Conservation (phyloP, 2,888 invertebrate species). For the Acrobasis repandana region DNA sequence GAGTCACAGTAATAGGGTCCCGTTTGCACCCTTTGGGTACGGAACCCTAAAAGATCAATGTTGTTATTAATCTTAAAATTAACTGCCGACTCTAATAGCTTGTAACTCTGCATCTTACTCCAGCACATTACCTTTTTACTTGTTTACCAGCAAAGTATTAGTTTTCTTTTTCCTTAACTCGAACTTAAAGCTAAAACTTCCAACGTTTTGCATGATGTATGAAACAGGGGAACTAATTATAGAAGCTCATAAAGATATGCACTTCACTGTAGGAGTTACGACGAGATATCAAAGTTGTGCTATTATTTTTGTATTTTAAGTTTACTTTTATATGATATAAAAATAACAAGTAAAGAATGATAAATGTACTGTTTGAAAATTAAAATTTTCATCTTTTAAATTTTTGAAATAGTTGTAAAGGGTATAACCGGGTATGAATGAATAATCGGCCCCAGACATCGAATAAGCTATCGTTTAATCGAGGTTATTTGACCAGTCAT, state of each 20-base stretch:
- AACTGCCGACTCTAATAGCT: background rate
- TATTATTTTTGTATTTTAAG: background rate
- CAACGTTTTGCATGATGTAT: constrained; percentile 21
- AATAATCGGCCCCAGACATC: too few species aligned
- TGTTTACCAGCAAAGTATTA: constrained; percentile 52
- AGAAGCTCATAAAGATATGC: constrained; percentile 18
- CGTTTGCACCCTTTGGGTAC: too few species aligned
- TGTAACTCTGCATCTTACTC: constrained; percentile 25
- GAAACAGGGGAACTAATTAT: constrained; percentile 23
- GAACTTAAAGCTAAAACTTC: constrained; percentile 25
- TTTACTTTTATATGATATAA: background rate
- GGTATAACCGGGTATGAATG: too few species aligned
- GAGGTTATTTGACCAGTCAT: too few species aligned
- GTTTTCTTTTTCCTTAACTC: constrained; percentile 39
- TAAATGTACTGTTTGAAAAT: background rate
- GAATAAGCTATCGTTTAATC: too few species aligned
- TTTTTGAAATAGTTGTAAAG: too few species aligned
- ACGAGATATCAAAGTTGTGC: constrained; percentile 11
- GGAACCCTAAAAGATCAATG: too few species aligned
- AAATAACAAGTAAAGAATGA: too few species aligned
- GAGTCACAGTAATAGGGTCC: too few species aligned
- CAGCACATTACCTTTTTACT: constrained; percentile 47
- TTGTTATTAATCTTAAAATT: background rate
- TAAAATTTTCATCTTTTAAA: background rate
- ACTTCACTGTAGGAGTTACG: constrained; percentile 6